Percentiles rank a stretch among this genome's conserved stretches.
Evolutionary conservation across 2,113 vertebrate genomes (phyloP).

Genomic region (Raja brachyura): DNA sequence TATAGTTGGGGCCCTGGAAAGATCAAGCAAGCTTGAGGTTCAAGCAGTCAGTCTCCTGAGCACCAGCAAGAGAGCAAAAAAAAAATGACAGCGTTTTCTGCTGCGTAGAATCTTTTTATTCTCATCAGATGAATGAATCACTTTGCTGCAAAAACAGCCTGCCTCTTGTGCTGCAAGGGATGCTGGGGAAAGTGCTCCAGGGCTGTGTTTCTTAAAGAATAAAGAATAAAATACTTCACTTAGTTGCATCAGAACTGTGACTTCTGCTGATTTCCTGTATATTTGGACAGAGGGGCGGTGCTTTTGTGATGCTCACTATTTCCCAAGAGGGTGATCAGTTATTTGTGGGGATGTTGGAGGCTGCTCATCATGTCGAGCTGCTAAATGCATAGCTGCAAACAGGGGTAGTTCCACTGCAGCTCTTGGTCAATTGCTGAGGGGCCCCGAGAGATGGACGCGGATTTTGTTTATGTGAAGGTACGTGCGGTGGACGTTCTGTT

Average conservation of each 20-base stretch:
- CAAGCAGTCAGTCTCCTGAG: not conserved
- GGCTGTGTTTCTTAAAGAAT: not conserved
- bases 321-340: not conserved
- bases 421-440: constrained; percentile 43
- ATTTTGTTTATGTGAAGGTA: constrained; percentile 70
- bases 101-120: not conserved
- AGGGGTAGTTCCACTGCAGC: too few species aligned
- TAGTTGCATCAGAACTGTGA: not conserved
- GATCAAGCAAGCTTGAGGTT: not conserved
- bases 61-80: not conserved
- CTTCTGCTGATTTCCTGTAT: not conserved
- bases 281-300: not conserved
- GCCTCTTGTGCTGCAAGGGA: not conserved
- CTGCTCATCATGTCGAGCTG: too few species aligned
- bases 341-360: not conserved
- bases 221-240: constrained; percentile 7
- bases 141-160: not conserved
- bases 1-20: not conserved
- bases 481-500: constrained; percentile 48
- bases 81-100: not conserved
- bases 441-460: constrained; percentile 56
- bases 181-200: not conserved
- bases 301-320: not conserved
- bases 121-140: not conserved
- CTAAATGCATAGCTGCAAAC: not conserved